Conservation (phyloP, 2,113 vertebrate species). For the Prietella phreatophila region DNA sequence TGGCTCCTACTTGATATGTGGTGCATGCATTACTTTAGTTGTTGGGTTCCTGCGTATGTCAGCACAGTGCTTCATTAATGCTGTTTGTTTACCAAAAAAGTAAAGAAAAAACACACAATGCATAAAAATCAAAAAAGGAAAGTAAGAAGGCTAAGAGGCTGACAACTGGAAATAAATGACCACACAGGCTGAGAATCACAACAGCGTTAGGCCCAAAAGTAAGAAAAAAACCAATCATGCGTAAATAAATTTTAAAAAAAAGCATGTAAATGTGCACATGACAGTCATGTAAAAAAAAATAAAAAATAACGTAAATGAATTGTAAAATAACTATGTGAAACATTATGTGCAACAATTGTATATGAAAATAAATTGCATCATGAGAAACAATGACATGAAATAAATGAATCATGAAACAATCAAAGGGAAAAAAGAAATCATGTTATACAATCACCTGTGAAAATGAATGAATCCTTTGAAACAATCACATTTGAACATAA, state of each 20-base stretch:
- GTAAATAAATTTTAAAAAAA: neutral
- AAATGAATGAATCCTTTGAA: neutral
- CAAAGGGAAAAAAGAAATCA: neutral
- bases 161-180: slow-evolving; percentile 51
- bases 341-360: neutral
- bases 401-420: neutral
- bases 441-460: neutral
- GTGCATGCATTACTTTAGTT: slow-evolving; percentile 61
- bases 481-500: neutral
- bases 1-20: slow-evolving; percentile 57
- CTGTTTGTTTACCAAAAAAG: slow-evolving; percentile 55
- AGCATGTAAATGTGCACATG: neutral
- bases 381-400: neutral
- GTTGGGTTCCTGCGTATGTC: slow-evolving; percentile 65
- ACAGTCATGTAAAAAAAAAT: neutral
- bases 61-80: slow-evolving; percentile 67
- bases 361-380: neutral
- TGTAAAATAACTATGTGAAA: neutral
- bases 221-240: no score
- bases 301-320: neutral
- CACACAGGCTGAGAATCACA: slow-evolving; percentile 68
- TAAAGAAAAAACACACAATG: slow-evolving; percentile 21
- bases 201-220: slow-evolving; percentile 61
- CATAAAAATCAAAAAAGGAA: slow-evolving; percentile 27
- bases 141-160: neutral